phyloP scores from a whole-genome alignment of 1,140 invertebrate genomes.

The Drosophila repleta region DNA sequence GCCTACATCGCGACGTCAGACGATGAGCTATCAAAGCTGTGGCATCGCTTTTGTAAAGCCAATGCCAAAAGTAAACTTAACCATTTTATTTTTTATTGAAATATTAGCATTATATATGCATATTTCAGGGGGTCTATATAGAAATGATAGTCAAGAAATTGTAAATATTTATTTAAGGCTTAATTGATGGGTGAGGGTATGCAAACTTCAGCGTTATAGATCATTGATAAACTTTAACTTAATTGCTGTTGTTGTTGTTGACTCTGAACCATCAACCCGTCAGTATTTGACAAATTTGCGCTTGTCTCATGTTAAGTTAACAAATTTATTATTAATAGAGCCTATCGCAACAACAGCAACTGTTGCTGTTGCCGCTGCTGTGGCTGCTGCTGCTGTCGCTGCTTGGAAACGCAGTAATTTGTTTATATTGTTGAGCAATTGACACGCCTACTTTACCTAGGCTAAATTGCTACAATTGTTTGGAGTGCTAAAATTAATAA shows the following conservation, averaged over 20 bases:
- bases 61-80: background rate
- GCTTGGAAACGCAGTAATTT: conserved; percentile 51
- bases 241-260: conserved; percentile 9
- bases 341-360: conserved; percentile 21
- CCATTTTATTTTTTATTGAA: too few species aligned
- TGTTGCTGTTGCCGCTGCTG: conserved; percentile 30
- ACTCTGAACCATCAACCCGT: conserved; percentile 26
- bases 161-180: background rate
- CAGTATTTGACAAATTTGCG: conserved; percentile 48
- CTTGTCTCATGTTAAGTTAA: conserved; percentile 41
- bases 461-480: conserved; percentile 73
- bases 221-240: conserved; percentile 6
- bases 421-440: conserved; percentile 77
- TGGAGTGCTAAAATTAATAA: conserved; percentile 76
- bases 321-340: conserved; percentile 53
- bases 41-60: background rate
- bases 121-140: too few species aligned
- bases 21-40: background rate
- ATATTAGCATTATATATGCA: too few species aligned
- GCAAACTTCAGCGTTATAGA: conserved; percentile 8
- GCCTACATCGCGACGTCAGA: conserved; percentile 8
- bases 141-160: background rate
- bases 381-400: conserved; percentile 22
- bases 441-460: conserved; percentile 72
- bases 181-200: conserved; percentile 4